Conservation (phyloP, 1,140 invertebrate species). For the Drosophila cardini region DNA sequence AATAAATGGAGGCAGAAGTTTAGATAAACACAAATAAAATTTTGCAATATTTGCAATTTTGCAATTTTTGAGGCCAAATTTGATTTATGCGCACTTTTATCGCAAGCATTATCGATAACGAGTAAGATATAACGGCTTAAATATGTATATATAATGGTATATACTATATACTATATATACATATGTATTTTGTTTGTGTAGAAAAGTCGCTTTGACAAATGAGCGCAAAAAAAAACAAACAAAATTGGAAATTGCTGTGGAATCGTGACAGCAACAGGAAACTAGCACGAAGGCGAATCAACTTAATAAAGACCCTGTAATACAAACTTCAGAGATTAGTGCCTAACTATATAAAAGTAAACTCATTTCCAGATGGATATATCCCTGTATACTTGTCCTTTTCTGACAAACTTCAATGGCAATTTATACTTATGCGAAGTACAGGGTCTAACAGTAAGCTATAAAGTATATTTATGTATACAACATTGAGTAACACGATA, state of each 20-base stretch:
- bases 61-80: constrained; percentile 16
- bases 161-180: background rate
- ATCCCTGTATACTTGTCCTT: no score
- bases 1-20: background rate
- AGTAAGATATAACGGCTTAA: background rate
- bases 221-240: constrained; percentile 39
- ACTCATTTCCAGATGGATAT: no score
- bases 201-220: constrained; percentile 63
- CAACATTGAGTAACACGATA: constrained; percentile 24
- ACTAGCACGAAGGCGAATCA: no score
- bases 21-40: constrained; percentile 9
- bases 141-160: background rate
- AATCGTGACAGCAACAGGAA: background rate
- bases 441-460: background rate
- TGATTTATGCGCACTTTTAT: constrained; percentile 45
- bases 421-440: no score
- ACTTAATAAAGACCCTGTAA: no score
- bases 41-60: constrained; percentile 34
- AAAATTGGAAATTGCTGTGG: constrained; percentile 28
- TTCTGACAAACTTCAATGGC: no score
- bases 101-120: constrained; percentile 28
- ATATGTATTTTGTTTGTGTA: constrained; percentile 57
- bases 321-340: no score
- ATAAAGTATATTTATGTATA: constrained; percentile 7
- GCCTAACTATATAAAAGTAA: no score